Evolutionary conservation across 2,888 invertebrate species (phyloP).

Genomic region (Cepaea hortensis): DNA sequence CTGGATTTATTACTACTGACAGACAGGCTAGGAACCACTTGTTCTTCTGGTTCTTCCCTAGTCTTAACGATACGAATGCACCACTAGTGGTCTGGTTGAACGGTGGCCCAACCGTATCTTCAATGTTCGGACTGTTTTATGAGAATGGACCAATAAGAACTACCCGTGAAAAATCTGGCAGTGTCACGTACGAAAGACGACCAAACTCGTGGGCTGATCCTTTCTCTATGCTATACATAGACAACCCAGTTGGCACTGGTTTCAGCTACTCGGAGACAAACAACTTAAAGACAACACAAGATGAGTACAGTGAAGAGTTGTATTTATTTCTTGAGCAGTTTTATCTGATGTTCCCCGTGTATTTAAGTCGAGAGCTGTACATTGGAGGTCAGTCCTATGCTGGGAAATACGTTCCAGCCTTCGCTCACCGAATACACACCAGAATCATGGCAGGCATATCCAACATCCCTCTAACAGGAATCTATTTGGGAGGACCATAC

Average conservation of each 20-base stretch:
- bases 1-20: constrained; percentile 90
- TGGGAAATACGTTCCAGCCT: constrained; percentile 86
- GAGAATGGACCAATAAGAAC: constrained; percentile 35
- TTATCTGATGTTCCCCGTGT: constrained; percentile 86
- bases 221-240: constrained; percentile 49
- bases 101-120: constrained; percentile 76
- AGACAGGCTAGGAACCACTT: constrained; percentile 86
- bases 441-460: constrained; percentile 54
- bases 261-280: constrained; percentile 88
- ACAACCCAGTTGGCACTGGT: constrained; percentile 92
- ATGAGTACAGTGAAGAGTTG: constrained; percentile 87
- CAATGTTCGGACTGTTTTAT: constrained; percentile 69
- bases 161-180: not conserved
- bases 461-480: constrained; percentile 68
- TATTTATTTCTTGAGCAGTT: constrained; percentile 83
- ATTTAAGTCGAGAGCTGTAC: constrained; percentile 86
- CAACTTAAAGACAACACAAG: constrained; percentile 76
- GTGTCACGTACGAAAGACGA: not conserved
- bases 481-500: constrained; percentile 73
- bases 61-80: constrained; percentile 74
- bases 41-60: constrained; percentile 95
- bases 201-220: constrained; percentile 24
- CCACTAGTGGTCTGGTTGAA: constrained; percentile 77
- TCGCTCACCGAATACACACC: constrained; percentile 75
- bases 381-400: constrained; percentile 84